Percentiles rank a stretch among this genome's conserved stretches.
These are phyloP conservation scores for Amblyjoppa fuscipennis DNA, from an alignment of 2,888 invertebrate species.

Conservation along the genomic window DNA sequence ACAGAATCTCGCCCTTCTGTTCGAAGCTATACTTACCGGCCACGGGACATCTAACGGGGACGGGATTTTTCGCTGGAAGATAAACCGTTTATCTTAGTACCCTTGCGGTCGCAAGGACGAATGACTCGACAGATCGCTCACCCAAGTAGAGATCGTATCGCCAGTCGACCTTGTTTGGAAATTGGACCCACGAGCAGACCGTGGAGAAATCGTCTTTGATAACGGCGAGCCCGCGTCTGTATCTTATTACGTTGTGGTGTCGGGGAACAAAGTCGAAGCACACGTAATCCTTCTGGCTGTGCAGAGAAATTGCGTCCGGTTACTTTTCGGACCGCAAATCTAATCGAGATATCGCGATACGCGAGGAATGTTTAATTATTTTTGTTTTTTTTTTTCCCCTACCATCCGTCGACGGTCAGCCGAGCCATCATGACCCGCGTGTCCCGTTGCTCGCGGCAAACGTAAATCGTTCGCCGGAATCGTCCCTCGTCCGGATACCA, in stretches of 20 bases:
- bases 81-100: constrained; percentile 15
- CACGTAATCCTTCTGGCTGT: constrained; percentile 97
- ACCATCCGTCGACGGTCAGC: constrained; percentile 97
- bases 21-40: constrained; percentile 98
- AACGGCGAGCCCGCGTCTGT: constrained; percentile 94
- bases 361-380: constrained; percentile 2
- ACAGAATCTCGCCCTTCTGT: constrained; percentile 95
- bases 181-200: constrained; percentile 97
- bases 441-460: constrained; percentile 97
- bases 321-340: neutral
- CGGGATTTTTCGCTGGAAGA: constrained; percentile 91
- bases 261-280: constrained; percentile 98
- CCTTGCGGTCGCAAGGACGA: neutral
- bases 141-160: constrained; percentile 93
- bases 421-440: constrained; percentile 98
- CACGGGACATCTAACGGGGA: constrained; percentile 97
- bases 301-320: constrained; percentile 72
- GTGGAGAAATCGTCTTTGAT: constrained; percentile 96
- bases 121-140: constrained; percentile 74
- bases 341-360: neutral
- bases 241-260: constrained; percentile 98
- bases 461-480: constrained; percentile 95
- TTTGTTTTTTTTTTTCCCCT: constrained; percentile 67
- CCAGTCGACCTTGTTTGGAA: constrained; percentile 94
- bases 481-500: constrained; percentile 97